A percentile compares a stretch with the other conserved stretches of the same genome.
Evolutionary conservation across 2,888 invertebrate species (phyloP).

Genomic region (Sericinus montela): DNA sequence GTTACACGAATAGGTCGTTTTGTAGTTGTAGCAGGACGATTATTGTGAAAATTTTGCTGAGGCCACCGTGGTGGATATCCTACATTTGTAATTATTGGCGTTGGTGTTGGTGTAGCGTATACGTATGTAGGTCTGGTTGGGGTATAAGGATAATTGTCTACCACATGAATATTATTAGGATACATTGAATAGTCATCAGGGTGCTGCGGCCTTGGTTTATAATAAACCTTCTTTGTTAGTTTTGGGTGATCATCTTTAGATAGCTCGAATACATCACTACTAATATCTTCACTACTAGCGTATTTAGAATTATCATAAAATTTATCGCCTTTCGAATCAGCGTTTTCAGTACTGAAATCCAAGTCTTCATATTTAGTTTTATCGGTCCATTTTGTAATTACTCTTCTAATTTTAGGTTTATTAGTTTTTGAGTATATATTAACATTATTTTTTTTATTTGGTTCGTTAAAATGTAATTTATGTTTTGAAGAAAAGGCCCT

Average conservation of each 20-base stretch:
- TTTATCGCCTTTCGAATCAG: slow-evolving; percentile 34
- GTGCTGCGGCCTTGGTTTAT: slow-evolving; percentile 42
- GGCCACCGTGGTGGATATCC: slow-evolving; percentile 50
- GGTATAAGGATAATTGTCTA: slow-evolving; percentile 40
- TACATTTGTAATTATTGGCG: slow-evolving; percentile 67
- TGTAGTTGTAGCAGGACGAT: slow-evolving; percentile 43
- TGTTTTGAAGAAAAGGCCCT: neutral
- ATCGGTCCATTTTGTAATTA: slow-evolving; percentile 76
- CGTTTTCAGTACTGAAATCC: slow-evolving; percentile 58
- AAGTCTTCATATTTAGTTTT: slow-evolving; percentile 64
- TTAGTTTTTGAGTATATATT: slow-evolving; percentile 26
- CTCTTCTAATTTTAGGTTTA: slow-evolving; percentile 61
- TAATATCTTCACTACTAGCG: slow-evolving; percentile 29
- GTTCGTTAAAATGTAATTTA: slow-evolving; percentile 12
- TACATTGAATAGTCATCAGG: slow-evolving; percentile 48
- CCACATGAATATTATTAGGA: slow-evolving; percentile 51
- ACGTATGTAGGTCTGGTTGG: slow-evolving; percentile 47
- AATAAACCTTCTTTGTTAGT: slow-evolving; percentile 35
- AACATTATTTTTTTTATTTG: slow-evolving; percentile 29
- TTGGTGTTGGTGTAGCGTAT: slow-evolving; percentile 51
- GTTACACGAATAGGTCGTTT: slow-evolving; percentile 46
- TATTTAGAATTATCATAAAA: slow-evolving; percentile 28
- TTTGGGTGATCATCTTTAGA: slow-evolving; percentile 28
- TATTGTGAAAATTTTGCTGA: slow-evolving; percentile 23
- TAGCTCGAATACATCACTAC: slow-evolving; percentile 31